Base-by-base conservation (phyloP, 2,797 vertebrate species). In the Enteromius thamalakanensis region DNA sequence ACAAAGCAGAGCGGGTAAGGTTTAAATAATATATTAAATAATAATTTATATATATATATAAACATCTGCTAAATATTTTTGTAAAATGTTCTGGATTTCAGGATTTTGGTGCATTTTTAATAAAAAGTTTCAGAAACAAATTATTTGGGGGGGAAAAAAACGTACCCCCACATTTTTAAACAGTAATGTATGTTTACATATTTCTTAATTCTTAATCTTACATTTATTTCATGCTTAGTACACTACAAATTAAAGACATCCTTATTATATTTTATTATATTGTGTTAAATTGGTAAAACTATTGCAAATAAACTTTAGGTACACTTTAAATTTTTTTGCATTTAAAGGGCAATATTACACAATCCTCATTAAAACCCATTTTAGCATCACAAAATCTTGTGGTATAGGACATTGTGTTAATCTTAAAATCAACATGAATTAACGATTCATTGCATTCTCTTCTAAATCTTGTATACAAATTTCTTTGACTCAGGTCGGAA, bases 1-100 rank as follows among this genome's bases (percentile, higher is more conserved):
- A 99, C 93, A 99, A 99, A 93, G 96, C 97, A 1, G 98, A 99
- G 93, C 92, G 98, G 95, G 98, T 97, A 92, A 90, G 96, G 4
- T 55, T 26, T 26, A 26, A 26, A 26, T 26, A 26, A 26, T 26
- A 26, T 26, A 26, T 26, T 26, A 26, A 26, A 26, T 26, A 26
- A 26, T 26, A 26, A 26, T 26, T 26, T 26, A 26, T 26, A 26
- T 26, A 26, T 26, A 26, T 26, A 26, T 26, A 26, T 34, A 26
- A 26, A 26, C 26, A 26, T 26, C 26, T 26, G 34, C 34, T 62
- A 26, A 62, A 62, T 60, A 26, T 60, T 62, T 62, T 29, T 29
- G 23, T 6, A 26, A 62, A 29, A 62, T 3, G 3, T 23, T 23
- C 1, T 49, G 40, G 10, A 42, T 58, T 58, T 23, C n/a, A 11